Base-by-base conservation (phyloP, 2,113 vertebrate species). In the Colossoma macropomum region DNA sequence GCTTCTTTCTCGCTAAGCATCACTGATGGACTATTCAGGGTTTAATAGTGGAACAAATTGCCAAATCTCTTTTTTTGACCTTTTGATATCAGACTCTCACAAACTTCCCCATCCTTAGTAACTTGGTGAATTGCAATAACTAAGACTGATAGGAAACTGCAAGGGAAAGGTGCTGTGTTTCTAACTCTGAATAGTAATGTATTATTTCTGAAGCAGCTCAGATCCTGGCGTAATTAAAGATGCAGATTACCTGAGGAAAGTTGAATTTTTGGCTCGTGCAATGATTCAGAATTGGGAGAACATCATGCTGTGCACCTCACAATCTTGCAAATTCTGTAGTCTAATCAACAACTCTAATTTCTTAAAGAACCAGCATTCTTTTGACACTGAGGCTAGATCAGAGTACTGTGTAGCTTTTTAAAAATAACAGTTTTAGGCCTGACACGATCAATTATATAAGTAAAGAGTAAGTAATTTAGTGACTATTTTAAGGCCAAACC, bases 171-270 rank as follows among this genome's bases (percentile, higher is more conserved):
- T 54, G 66, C 8, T 56, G 28, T 68, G 0, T 41, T 21, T 50
- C 6, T 48, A 30, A 15, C n/a, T 32, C 62, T 13, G 6, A 23
- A 5, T 19, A 21, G 27, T n/a, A 27, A 70, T 59, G 4, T 38
- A n/a, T 30, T 56, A 25, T 59, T 59, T 80, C 23, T 19, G 41
- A 45, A 71, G 17, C 27, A 32, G 48, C 50, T 70, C 48, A 21
- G 27, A 80, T 71, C 25, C 21, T 28, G 50, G 7, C 72, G 65
- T 79, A 54, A 69, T 68, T 69, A 23, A 79, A 79, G 54, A 72
- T 21, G 32, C 68, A 30, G 65, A 68, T 68, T 30, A 68, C 28
- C 16, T 68, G 65, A 23, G 54, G 11, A 34, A 19, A 66, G 63
- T 17, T 66, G 27, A 19, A 11, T 19, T 30, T 11, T 30, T 32